These are phyloP conservation scores for Spinus olivaceus DNA, from an alignment of 2,797 vertebrate genomes.

Conservation along the genomic window DNA sequence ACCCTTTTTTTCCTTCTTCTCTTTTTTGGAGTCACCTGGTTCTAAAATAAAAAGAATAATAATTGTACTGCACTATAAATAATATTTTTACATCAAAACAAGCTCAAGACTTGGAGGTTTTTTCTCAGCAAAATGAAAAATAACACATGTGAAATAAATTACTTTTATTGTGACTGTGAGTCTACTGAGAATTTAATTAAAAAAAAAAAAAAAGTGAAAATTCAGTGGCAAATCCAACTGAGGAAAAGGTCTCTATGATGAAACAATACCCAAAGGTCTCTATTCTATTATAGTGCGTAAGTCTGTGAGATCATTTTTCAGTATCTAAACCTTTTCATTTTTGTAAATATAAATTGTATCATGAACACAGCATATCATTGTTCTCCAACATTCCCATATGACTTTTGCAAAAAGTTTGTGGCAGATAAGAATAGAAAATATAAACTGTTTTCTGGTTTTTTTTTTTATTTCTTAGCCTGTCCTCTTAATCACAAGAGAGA, in stretches of 20 bases:
- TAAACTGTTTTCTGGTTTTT: neutral
- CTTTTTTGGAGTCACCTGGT: slow-evolving; percentile 2
- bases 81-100: neutral
- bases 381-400: neutral
- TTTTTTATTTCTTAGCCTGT: neutral
- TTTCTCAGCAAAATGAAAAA: slow-evolving; percentile 44
- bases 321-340: neutral
- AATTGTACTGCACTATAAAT: neutral
- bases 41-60: neutral
- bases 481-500: neutral
- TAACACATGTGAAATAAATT: slow-evolving; percentile 44
- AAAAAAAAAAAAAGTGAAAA: neutral
- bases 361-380: neutral
- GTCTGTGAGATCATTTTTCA: neutral
- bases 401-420: neutral
- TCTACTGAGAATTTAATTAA: slow-evolving; percentile 5
- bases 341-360: neutral
- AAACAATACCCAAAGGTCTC: neutral
- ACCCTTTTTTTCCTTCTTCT: neutral
- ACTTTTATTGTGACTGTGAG: neutral
- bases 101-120: neutral
- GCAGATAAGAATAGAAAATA: neutral
- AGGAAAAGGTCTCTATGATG: neutral
- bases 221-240: neutral
- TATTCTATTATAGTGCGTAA: neutral